Evolutionary conservation across 2,888 invertebrate species (phyloP).

Genomic region (Vannuccia rotundouncinata): DNA sequence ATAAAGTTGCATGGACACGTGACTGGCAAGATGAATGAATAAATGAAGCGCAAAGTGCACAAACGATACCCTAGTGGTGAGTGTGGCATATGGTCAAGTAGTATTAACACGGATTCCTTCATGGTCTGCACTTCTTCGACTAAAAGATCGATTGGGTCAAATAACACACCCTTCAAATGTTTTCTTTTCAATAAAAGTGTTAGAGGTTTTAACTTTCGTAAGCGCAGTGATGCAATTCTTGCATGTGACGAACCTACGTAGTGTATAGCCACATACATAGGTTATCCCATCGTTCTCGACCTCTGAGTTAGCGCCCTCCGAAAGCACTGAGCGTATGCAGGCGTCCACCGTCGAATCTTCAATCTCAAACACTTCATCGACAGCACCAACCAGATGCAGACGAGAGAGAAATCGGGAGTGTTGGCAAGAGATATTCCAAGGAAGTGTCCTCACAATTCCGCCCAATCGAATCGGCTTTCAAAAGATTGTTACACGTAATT

Average conservation of each 20-base stretch:
- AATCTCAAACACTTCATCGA: neutral
- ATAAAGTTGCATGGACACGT: no score
- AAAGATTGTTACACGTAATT: neutral
- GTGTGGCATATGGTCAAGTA: neutral
- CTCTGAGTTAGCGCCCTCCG: neutral
- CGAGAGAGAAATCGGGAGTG: neutral
- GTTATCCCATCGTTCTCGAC: neutral
- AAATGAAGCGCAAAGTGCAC: neutral
- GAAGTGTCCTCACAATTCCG: slow-evolving; percentile 10
- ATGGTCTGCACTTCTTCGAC: slow-evolving; percentile 24
- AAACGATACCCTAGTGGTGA: slow-evolving; percentile 5
- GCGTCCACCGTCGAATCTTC: neutral
- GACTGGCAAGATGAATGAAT: no score
- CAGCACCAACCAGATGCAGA: neutral
- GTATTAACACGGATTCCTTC: slow-evolving; percentile 9
- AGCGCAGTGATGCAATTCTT: neutral
- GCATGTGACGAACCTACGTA: neutral
- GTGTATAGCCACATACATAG: slow-evolving; percentile 1
- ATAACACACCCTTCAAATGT: no score
- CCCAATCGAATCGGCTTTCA: neutral
- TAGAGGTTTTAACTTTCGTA: neutral
- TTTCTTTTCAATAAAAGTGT: no score
- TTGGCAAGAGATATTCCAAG: slow-evolving; percentile 6
- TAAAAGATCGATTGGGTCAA: slow-evolving; percentile 8
- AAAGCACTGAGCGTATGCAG: slow-evolving; percentile 2